Evolutionary conservation across 2,888 invertebrate genomes (phyloP).

Genomic region (Seladonia tumulorum): DNA sequence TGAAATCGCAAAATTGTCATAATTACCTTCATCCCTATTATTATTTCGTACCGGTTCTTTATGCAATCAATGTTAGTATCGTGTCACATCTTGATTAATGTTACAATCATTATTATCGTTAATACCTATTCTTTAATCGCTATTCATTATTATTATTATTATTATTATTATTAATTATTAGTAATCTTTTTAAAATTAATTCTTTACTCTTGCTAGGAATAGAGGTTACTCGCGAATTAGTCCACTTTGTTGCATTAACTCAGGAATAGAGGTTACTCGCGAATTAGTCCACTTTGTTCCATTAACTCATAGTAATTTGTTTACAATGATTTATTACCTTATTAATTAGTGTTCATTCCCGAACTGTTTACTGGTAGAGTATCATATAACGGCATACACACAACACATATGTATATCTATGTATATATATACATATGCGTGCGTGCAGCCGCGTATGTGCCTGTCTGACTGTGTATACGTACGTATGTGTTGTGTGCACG

Average conservation of each 20-base stretch:
- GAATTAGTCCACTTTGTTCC: constrained; percentile 66
- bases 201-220: constrained; percentile 64
- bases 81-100: constrained; percentile 43
- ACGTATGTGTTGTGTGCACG: constrained; percentile 10
- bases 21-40: constrained; percentile 48
- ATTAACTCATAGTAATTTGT: constrained; percentile 53
- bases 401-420: background rate
- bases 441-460: background rate
- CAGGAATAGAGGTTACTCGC: constrained; percentile 68
- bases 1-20: constrained; percentile 48
- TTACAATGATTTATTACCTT: constrained; percentile 52
- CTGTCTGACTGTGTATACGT: background rate
- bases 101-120: constrained; percentile 56
- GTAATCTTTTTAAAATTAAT: constrained; percentile 65
- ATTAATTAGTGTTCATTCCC: constrained; percentile 45
- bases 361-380: constrained; percentile 40
- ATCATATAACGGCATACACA: constrained; percentile 36
- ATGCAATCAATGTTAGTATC: constrained; percentile 43
- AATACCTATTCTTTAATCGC: constrained; percentile 56
- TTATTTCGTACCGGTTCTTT: constrained; percentile 42
- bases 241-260: constrained; percentile 63
- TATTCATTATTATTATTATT: constrained; percentile 47
- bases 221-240: constrained; percentile 67
- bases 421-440: background rate
- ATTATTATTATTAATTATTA: constrained; percentile 26